These are phyloP conservation scores for Hemibagrus wyckioides DNA, from an alignment of 2,113 vertebrate species.

Conservation along the genomic window DNA sequence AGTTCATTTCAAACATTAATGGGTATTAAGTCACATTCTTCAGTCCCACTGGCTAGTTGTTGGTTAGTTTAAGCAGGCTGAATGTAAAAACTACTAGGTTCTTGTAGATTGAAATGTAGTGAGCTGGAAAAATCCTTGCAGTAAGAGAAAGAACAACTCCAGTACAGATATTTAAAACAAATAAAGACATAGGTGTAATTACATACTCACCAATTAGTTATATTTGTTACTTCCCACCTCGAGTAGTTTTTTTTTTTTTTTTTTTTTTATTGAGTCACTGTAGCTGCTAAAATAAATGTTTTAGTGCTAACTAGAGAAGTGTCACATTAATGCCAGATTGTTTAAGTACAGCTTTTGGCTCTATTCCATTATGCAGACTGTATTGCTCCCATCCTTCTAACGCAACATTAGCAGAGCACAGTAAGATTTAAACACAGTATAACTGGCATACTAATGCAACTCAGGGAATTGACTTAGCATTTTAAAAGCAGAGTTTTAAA, in stretches of 20 bases:
- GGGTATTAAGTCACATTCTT: background rate
- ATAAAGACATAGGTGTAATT: background rate
- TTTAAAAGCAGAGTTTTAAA: slow-evolving; percentile 27
- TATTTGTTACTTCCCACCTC: background rate
- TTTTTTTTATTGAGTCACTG: background rate
- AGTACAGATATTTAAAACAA: background rate
- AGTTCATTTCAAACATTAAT: background rate
- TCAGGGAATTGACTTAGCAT: slow-evolving; percentile 1
- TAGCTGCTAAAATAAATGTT: slow-evolving; percentile 13
- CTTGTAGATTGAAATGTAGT: background rate
- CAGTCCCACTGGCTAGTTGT: background rate
- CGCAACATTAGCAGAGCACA: background rate
- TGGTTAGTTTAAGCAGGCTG: background rate
- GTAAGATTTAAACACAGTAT: slow-evolving; percentile 10
- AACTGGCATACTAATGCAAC: slow-evolving; percentile 13
- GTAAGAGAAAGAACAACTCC: background rate
- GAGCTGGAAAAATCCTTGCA: background rate
- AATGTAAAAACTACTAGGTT: background rate
- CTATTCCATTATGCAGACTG: slow-evolving; percentile 18
- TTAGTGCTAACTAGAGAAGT: background rate
- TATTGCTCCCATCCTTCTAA: slow-evolving; percentile 1
- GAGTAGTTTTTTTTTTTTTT: background rate
- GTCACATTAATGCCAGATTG: slow-evolving; percentile 21
- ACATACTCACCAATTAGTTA: background rate
- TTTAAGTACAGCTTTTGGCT: background rate